Base-by-base conservation (phyloP, 2,888 invertebrate species). In the Caenorhabditis parvicauda region DNA sequence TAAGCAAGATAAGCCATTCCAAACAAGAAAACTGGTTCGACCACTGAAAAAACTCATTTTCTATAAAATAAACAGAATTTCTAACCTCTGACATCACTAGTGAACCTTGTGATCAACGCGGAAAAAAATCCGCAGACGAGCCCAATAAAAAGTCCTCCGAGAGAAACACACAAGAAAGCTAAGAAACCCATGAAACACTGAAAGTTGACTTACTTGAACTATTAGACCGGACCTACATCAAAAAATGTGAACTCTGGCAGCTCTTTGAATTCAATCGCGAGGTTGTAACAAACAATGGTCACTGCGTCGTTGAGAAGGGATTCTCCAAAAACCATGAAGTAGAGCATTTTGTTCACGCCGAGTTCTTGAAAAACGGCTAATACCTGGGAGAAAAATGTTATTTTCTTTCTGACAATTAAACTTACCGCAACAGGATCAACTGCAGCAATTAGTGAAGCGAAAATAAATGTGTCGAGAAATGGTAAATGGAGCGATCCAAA, bases 241-340 rank as follows among this genome's bases (percentile, higher is more conserved):
- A 46, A 60, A 39, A 73, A 57, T 24, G 67, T 68, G 29, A 82
- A 73, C 3, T 53, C 27, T 25, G 70, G 57, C 51, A 77, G 64
- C 49, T 75, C 62, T 55, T 66, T 67, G 70, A 85, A 84, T 3
- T 82, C 81, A 51, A 82, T 83, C 78, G 86, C 83, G 64, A 84
- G 83, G 60, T 85, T 84, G 74, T 86, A 86, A 53, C 86, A 77
- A 3, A 86, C 86, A 5, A 86, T 84, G 2, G 86, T 85, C 2
- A 86, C 86, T 37, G 86, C 86, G 81, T 86, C 86, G 70, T 86
- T 86, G 19, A 86, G 81, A 12, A 86, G 77, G 0, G 85, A 85
- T 74, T 86, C 86, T 27, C 86, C 86, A 76, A 86, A 86, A 9
- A 86, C 85, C 58, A 86, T 82, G 72, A 86, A 86, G 70, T 86